Percentiles rank a stretch among this genome's conserved stretches.
Conservation (phyloP, 2,888 invertebrate genomes). For the Lucinisca nassula region DNA sequence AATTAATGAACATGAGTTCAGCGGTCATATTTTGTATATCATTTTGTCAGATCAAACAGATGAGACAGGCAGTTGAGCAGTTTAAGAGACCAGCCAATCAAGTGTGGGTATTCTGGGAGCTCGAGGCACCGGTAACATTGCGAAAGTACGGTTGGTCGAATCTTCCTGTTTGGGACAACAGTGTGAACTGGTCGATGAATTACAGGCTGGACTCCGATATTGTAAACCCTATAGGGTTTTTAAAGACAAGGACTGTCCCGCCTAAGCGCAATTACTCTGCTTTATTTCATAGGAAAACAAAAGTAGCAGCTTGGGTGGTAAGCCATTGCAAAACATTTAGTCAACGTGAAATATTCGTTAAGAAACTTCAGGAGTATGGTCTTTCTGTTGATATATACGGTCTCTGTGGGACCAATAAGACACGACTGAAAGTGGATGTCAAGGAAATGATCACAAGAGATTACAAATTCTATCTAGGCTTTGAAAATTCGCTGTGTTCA, state of each 20-base stretch:
- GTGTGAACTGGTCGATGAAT: conserved; percentile 38
- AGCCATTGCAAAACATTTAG: conserved; percentile 36
- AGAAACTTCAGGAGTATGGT: conserved; percentile 17
- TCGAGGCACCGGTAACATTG: too few relatives aligned
- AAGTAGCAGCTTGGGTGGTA: conserved; percentile 37
- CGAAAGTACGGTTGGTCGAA: too few relatives aligned
- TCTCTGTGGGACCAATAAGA: conserved; percentile 37
- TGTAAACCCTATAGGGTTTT: not conserved
- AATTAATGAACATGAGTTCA: too few relatives aligned
- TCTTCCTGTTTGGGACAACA: too few relatives aligned
- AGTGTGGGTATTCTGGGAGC: too few relatives aligned
- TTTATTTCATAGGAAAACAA: conserved; percentile 20
- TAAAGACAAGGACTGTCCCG: not conserved
- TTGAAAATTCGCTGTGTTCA: conserved; percentile 5
- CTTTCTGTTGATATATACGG: conserved; percentile 45
- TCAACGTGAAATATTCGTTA: conserved; percentile 30
- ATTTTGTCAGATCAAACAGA: too few relatives aligned
- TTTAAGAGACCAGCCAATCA: too few relatives aligned
- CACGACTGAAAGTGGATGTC: not conserved
- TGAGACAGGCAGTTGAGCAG: too few relatives aligned
- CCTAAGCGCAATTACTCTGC: conserved; percentile 2
- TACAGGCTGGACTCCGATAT: conserved; percentile 42
- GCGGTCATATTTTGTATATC: too few relatives aligned
- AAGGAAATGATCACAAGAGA: not conserved
- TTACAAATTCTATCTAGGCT: not conserved